Percentiles rank a stretch among this genome's conserved stretches.
Conservation (phyloP, 2,888 invertebrate species). For the Cephus nigrinus region DNA sequence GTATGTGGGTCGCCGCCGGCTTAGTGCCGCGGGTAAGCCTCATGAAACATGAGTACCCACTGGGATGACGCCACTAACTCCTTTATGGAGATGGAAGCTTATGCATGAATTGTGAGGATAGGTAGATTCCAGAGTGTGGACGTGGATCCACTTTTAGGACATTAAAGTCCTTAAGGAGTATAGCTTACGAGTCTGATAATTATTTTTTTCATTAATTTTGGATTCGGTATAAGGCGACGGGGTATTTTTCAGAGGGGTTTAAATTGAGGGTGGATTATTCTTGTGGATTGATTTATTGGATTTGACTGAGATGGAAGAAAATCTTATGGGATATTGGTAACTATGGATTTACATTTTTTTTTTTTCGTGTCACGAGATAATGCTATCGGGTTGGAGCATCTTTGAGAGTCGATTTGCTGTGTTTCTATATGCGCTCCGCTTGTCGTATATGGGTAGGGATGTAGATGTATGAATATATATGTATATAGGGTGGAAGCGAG, state of each 20-base stretch:
- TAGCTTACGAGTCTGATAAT: neutral
- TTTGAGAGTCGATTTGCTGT: neutral
- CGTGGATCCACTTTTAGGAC: neutral
- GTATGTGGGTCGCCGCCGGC: conserved; percentile 56
- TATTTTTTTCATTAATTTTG: neutral
- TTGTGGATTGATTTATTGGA: too few relatives aligned
- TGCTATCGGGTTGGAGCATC: neutral
- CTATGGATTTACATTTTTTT: neutral
- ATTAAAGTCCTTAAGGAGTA: neutral
- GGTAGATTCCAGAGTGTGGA: conserved; percentile 11
- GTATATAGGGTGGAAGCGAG: conserved; percentile 13
- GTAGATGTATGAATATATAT: neutral
- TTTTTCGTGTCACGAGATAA: neutral
- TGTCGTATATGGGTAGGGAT: neutral
- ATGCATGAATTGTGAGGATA: conserved; percentile 57
- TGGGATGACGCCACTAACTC: conserved; percentile 54
- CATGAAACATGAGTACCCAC: conserved; percentile 58
- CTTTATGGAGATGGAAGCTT: conserved; percentile 62
- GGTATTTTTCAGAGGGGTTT: neutral
- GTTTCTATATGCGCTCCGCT: neutral
- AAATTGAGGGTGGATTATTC: too few relatives aligned
- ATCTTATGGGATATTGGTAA: neutral
- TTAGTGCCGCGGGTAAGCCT: conserved; percentile 54
- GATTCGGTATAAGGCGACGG: neutral
- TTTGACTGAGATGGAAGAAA: neutral